Evolutionary conservation across 2,113 vertebrate genomes (phyloP).

Genomic region (Boleophthalmus pectinirostris): DNA sequence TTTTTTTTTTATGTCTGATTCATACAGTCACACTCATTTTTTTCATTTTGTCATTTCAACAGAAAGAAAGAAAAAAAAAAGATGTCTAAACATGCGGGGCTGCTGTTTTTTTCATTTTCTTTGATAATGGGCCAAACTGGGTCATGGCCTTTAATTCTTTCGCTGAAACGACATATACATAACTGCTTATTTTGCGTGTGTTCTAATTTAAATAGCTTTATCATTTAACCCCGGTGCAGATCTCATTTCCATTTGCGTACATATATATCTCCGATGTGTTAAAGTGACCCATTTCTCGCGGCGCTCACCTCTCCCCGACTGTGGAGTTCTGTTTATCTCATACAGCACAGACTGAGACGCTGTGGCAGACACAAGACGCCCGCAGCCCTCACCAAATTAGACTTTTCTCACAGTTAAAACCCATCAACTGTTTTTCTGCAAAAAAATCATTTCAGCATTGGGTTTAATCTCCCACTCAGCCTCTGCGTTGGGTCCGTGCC

Average conservation of each 20-base stretch:
- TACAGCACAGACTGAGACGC: conserved; percentile 23
- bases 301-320: conserved; percentile 24
- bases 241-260: background rate
- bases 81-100: no score
- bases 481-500: conserved; percentile 37
- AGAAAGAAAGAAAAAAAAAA: no score
- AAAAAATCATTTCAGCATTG: conserved; percentile 38
- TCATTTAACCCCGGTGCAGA: background rate
- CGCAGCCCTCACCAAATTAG: conserved; percentile 34
- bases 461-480: conserved; percentile 45
- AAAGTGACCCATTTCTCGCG: conserved; percentile 11
- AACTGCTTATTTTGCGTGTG: background rate
- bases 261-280: background rate
- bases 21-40: no score
- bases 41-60: no score
- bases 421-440: conserved; percentile 32
- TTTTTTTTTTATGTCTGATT: no score
- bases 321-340: conserved; percentile 23
- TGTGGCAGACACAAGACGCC: conserved; percentile 29
- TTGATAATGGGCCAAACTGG: background rate
- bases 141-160: background rate
- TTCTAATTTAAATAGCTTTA: background rate
- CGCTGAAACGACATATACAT: background rate
- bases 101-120: no score
- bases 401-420: conserved; percentile 39